These are phyloP conservation scores for Malurus melanocephalus DNA, from an alignment of 2,113 vertebrate species.

Conservation along the genomic window DNA sequence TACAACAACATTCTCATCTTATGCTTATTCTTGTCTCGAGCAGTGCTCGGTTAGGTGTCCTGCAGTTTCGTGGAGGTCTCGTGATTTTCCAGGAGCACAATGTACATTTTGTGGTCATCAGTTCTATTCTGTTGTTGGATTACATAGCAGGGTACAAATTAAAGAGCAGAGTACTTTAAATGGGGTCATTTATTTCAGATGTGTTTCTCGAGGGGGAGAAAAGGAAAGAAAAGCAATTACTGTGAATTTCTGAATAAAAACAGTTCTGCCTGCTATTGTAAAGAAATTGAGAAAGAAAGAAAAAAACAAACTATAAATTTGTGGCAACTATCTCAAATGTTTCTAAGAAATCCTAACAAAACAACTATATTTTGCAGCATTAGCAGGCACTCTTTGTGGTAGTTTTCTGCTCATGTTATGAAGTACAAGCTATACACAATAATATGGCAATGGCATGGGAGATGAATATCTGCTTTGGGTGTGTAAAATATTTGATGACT, in stretches of 20 bases:
- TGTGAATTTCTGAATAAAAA: not conserved
- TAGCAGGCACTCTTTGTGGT: not conserved
- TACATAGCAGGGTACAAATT: conserved; percentile 25
- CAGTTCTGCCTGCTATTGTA: not conserved
- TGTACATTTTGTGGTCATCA: conserved; percentile 45
- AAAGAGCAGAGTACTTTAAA: conserved; percentile 11
- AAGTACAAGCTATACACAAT: not conserved
- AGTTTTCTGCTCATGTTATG: not conserved
- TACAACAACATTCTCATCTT: not conserved
- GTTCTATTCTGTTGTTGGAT: conserved; percentile 7
- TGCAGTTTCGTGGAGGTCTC: not conserved
- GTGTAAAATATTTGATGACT: conserved; percentile 2
- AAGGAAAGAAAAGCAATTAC: conserved; percentile 4
- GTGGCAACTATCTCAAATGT: not conserved
- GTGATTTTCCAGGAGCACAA: conserved; percentile 30
- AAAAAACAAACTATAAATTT: not conserved
- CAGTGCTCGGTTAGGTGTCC: not conserved
- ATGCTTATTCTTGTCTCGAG: not conserved
- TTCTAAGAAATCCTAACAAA: conserved; percentile 29
- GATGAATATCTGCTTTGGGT: conserved; percentile 20
- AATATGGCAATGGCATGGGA: not conserved
- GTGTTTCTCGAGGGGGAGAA: not conserved
- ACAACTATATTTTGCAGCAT: not conserved
- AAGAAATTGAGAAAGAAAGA: not conserved
- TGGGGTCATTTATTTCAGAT: conserved; percentile 9